Evolutionary conservation across 2,888 invertebrate species (phyloP).

Genomic region (Amorpha juglandis): DNA sequence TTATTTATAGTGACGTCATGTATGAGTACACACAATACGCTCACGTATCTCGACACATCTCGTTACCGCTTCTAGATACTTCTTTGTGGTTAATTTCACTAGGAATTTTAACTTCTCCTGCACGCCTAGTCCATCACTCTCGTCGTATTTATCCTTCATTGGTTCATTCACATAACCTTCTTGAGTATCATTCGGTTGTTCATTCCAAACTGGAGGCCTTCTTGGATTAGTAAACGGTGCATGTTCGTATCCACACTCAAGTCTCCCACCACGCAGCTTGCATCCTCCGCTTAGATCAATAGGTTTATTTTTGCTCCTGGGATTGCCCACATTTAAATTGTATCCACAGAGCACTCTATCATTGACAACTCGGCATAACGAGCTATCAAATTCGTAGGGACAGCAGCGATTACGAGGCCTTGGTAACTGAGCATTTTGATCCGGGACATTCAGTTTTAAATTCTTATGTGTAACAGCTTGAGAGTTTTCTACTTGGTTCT

Average conservation of each 20-base stretch:
- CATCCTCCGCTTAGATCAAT: conserved; percentile 56
- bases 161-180: conserved; percentile 14
- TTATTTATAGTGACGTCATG: conserved; percentile 28
- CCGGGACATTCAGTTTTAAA: background rate
- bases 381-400: conserved; percentile 66
- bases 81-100: conserved; percentile 4
- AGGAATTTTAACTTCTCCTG: conserved; percentile 15
- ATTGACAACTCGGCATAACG: conserved; percentile 57
- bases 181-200: background rate
- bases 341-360: conserved; percentile 68
- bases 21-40: conserved; percentile 54
- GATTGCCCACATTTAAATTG: conserved; percentile 57
- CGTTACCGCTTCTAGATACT: conserved; percentile 31
- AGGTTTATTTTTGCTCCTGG: conserved; percentile 38
- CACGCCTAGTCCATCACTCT: background rate
- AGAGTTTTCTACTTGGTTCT: conserved; percentile 22
- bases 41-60: conserved; percentile 56
- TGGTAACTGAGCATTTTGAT: conserved; percentile 1
- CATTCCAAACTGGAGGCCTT: conserved; percentile 43
- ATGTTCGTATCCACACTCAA: conserved; percentile 69
- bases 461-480: background rate
- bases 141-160: background rate
- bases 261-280: conserved; percentile 58
- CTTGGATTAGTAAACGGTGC: conserved; percentile 52
- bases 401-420: conserved; percentile 56